Conservation (phyloP, 2,113 vertebrate species). For the Craseonycteris thonglongyai region DNA sequence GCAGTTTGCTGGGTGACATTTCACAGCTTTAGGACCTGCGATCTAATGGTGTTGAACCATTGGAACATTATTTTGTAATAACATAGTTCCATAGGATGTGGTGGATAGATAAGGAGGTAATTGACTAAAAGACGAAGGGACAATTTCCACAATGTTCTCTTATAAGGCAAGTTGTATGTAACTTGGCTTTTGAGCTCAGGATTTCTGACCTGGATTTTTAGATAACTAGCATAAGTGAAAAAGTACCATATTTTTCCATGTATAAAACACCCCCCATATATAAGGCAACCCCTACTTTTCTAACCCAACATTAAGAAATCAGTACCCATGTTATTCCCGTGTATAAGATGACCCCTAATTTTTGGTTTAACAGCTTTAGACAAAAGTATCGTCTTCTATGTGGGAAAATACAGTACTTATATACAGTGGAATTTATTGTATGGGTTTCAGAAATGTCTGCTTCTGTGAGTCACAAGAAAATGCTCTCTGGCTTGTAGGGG, state of each 20-base stretch:
- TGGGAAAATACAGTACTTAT: no score
- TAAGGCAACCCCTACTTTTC: no score
- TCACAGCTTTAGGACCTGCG: not conserved
- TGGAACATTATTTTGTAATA: not conserved
- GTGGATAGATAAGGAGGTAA: not conserved
- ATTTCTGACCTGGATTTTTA: not conserved
- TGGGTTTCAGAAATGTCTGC: not conserved
- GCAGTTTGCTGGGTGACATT: not conserved
- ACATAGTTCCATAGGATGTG: not conserved
- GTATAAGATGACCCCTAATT: no score
- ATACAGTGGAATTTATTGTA: not conserved
- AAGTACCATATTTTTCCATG: no score
- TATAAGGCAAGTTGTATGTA: not conserved
- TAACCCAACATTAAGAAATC: no score
- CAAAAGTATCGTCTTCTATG: no score
- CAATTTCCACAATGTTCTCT: not conserved
- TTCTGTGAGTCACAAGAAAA: constrained; percentile 30
- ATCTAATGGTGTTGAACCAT: not conserved
- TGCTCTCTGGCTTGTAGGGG: not conserved
- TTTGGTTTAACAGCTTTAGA: no score
- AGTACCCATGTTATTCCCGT: no score
- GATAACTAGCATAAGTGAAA: not conserved
- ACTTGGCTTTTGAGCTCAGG: not conserved
- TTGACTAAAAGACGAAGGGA: constrained; percentile 19
- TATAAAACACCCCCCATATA: no score